Evolutionary conservation across 2,888 invertebrate species (phyloP).

Genomic region (Zygogramma bicolorata): DNA sequence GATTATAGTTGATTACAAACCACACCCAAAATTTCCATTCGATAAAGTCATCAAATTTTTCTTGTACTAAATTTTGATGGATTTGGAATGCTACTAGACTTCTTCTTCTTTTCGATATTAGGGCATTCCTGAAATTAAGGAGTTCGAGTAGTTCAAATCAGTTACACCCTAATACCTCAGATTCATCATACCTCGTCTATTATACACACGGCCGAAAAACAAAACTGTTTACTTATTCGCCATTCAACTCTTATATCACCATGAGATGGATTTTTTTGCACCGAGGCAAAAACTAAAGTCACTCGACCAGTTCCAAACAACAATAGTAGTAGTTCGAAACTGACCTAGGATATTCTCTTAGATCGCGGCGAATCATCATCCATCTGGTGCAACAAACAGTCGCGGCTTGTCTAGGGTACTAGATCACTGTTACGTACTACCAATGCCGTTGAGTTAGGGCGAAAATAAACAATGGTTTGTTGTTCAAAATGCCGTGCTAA

Average conservation of each 20-base stretch:
- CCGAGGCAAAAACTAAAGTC: background rate
- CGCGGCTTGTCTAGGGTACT: constrained; percentile 41
- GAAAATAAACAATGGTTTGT: constrained; percentile 1
- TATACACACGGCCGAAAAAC: no score
- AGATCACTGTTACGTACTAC: constrained; percentile 38
- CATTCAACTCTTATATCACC: background rate
- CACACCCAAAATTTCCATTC: no score
- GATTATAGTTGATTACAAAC: no score
- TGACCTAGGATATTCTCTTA: constrained; percentile 30
- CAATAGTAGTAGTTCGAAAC: constrained; percentile 20
- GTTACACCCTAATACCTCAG: no score
- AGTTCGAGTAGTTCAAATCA: no score
- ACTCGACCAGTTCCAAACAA: constrained; percentile 26
- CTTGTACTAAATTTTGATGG: no score
- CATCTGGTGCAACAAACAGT: constrained; percentile 19
- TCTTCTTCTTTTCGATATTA: no score
- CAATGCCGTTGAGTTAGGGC: background rate
- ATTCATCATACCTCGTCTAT: no score
- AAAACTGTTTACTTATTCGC: no score
- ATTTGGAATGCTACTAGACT: no score
- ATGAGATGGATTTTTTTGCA: background rate
- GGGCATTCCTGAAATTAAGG: no score
- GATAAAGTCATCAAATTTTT: no score
- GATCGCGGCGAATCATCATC: constrained; percentile 27
- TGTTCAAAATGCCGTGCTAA: background rate